Conservation (phyloP, 1,140 invertebrate genomes). For the Danaus melanippus region DNA sequence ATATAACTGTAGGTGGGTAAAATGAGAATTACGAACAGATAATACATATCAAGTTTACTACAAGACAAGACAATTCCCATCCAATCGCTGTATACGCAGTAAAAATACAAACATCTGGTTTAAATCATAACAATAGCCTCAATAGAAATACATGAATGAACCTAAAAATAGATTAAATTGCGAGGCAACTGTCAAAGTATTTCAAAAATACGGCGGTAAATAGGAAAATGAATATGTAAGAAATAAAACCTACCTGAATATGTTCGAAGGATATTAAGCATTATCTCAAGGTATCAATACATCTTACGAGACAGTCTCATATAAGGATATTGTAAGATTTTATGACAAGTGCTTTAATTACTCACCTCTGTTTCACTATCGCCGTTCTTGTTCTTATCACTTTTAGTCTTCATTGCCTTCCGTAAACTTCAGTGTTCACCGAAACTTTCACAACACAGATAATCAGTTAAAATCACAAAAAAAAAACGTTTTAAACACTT, state of each 20-base stretch:
- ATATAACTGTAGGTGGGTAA: too few relatives aligned
- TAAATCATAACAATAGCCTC: too few relatives aligned
- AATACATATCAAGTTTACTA: too few relatives aligned
- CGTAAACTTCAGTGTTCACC: slow-evolving; percentile 46
- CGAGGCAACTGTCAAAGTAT: slow-evolving; percentile 24
- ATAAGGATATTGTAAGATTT: slow-evolving; percentile 11
- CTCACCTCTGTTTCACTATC: slow-evolving; percentile 59
- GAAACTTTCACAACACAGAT: slow-evolving; percentile 53
- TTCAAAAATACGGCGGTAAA: slow-evolving; percentile 7
- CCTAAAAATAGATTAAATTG: slow-evolving; percentile 21
- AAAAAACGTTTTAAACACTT: slow-evolving; percentile 47
- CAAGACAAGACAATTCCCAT: too few relatives aligned
- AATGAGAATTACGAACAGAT: too few relatives aligned
- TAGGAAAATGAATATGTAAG: slow-evolving; percentile 2
- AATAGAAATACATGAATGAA: slow-evolving; percentile 9
- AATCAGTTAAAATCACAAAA: slow-evolving; percentile 40
- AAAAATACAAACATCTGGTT: too few relatives aligned
- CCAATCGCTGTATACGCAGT: too few relatives aligned
- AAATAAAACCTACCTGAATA: slow-evolving; percentile 2
- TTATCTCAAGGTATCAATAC: too few relatives aligned
- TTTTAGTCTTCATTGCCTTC: slow-evolving; percentile 67
- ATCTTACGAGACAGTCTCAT: too few relatives aligned
- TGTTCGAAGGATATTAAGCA: neutral
- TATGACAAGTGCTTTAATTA: slow-evolving; percentile 19
- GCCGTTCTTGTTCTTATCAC: slow-evolving; percentile 60